Evolutionary conservation across 2,797 vertebrate genomes (phyloP), one percentile per base, ranked within the genome.

Genomic region (Ataeniobius toweri): DNA sequence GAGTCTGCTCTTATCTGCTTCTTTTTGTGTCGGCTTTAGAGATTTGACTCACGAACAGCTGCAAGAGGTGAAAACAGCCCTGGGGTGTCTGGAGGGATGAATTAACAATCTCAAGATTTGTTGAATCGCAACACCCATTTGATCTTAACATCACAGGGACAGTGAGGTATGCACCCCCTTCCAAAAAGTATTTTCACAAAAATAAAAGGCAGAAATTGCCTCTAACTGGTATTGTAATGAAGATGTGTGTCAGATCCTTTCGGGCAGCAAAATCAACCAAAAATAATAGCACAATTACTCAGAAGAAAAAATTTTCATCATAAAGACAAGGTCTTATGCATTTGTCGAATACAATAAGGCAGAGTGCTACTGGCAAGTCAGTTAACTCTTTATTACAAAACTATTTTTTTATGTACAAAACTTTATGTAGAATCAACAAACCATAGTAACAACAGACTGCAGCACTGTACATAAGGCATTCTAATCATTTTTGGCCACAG

Each of bases 11-110:
- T 31, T 16, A 18, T 39, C n/a, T 9, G n/a, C 46, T 67, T 73
- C 71, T 79, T 65, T 79, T 61, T 65, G 65, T 63, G 48, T 65
- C 5, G 5, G 65, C 13, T 68, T 68, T 68, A 68, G 68, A 16
- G 31, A 70, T 39, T 41, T 65, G 26, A 2, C 36, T 1, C 68
- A n/a, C 46, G 31, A 22, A 51, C 41, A 24, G 50, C 31, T 36
- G 31, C 24, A 31, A 68, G 58, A 48, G 41, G 13, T 28, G 18
- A 51, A 74, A 74, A 48, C 39, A 48, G 51, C 41, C 63, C 63
- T 26, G 51, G 6, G 50, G 6, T 58, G 48, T 78, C 70, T 73
- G 75, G 5, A 67, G 71, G 73, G 65, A 39, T 79, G 24, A 50
- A 70, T 74, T 16, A 79, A 63, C 8, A 4, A 51, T 71, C 13